A percentile compares a stretch with the other conserved stretches of the same genome.
phyloP scores from a whole-genome alignment of 2,888 invertebrate genomes.

The Nephrotoma flavescens region DNA sequence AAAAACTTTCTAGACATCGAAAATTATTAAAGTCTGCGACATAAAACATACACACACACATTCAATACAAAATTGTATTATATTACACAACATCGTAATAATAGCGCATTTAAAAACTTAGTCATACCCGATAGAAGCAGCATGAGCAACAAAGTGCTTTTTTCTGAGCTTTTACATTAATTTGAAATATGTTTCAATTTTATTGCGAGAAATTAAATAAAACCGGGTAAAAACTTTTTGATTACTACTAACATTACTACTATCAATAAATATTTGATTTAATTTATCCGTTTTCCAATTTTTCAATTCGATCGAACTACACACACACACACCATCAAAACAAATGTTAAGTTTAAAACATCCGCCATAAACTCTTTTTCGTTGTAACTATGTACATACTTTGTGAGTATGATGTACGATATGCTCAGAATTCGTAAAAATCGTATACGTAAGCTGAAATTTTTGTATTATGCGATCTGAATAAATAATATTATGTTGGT shows the following conservation, averaged over 20 bases:
- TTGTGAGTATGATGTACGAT: neutral
- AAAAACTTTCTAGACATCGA: neutral
- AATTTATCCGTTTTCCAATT: neutral
- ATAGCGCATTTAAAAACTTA: neutral
- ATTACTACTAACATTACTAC: neutral
- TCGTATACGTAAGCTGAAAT: neutral
- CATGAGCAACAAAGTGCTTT: neutral
- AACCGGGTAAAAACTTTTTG: neutral
- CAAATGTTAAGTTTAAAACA: neutral
- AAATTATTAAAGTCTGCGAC: neutral
- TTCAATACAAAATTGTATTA: neutral
- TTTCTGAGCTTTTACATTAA: neutral
- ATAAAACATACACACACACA: neutral
- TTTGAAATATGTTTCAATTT: neutral
- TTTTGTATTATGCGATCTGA: neutral
- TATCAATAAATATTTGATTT: neutral
- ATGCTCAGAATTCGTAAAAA: neutral
- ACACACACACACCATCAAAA: too few species aligned
- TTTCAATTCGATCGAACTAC: neutral
- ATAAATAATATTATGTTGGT: neutral
- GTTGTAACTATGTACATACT: neutral
- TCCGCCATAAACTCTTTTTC: neutral
- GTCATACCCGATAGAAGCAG: neutral
- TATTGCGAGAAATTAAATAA: neutral
- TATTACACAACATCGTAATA: neutral